A percentile compares a stretch with the other conserved stretches of the same genome.
Conservation (phyloP, 2,888 invertebrate genomes). For the Mythimna lalbum region DNA sequence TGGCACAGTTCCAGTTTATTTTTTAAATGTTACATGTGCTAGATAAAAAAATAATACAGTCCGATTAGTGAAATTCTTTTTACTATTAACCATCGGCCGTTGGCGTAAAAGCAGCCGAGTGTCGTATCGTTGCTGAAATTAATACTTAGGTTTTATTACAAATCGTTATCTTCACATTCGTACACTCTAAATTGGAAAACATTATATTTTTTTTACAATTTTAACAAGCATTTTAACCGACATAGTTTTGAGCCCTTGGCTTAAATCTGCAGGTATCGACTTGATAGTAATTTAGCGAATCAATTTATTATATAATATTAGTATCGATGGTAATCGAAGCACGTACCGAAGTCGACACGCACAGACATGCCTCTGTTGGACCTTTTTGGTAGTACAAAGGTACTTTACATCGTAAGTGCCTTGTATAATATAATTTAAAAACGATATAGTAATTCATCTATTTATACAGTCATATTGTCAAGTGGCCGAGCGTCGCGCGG, state of each 20-base stretch:
- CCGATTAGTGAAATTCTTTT: slow-evolving; percentile 87
- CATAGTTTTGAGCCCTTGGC: slow-evolving; percentile 71
- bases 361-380: slow-evolving; percentile 67
- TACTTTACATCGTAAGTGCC: slow-evolving; percentile 83
- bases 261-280: slow-evolving; percentile 49
- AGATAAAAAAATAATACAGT: slow-evolving; percentile 90
- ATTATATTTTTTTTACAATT: slow-evolving; percentile 81
- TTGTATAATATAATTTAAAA: slow-evolving; percentile 82
- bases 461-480: slow-evolving; percentile 82
- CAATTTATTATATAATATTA: slow-evolving; percentile 34
- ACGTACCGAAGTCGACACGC: slow-evolving; percentile 44
- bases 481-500: slow-evolving; percentile 65
- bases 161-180: slow-evolving; percentile 67
- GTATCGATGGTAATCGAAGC: slow-evolving; percentile 32
- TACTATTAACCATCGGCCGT: slow-evolving; percentile 71
- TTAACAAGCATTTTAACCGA: slow-evolving; percentile 85
- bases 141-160: slow-evolving; percentile 70
- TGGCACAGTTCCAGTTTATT: slow-evolving; percentile 91
- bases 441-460: slow-evolving; percentile 85
- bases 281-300: slow-evolving; percentile 33
- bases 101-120: slow-evolving; percentile 57
- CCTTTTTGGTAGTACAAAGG: slow-evolving; percentile 76
- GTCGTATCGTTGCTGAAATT: slow-evolving; percentile 69
- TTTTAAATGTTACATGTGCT: slow-evolving; percentile 89
- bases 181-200: slow-evolving; percentile 84